Evolutionary conservation across 2,888 invertebrate genomes (phyloP).

Genomic region (Ornithoptera alexandrae): DNA sequence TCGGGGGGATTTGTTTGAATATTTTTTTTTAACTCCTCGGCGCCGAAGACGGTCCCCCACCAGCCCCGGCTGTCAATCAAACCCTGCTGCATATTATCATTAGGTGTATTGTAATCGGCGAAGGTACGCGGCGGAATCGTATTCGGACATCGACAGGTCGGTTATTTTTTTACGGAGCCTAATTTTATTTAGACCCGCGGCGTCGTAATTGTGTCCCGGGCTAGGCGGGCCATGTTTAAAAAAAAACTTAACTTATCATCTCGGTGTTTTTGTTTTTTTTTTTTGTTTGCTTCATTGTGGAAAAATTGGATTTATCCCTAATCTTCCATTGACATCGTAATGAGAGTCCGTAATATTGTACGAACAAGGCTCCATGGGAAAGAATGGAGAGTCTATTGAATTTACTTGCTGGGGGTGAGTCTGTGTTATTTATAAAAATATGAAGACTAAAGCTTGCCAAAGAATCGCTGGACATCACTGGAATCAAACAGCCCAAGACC

Average conservation of each 20-base stretch:
- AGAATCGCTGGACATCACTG: too few species aligned
- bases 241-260: conserved; percentile 63
- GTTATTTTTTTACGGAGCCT: conserved; percentile 36
- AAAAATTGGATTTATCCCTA: conserved; percentile 76
- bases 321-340: conserved; percentile 79
- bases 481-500: too few species aligned
- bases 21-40: conserved; percentile 45
- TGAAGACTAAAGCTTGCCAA: too few species aligned
- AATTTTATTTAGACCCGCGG: conserved; percentile 66
- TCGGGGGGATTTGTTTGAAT: conserved; percentile 41
- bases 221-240: conserved; percentile 49
- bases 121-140: conserved; percentile 42
- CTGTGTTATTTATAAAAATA: too few species aligned
- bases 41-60: conserved; percentile 46
- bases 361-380: conserved; percentile 44
- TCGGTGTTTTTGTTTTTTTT: conserved; percentile 38
- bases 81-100: conserved; percentile 66
- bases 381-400: conserved; percentile 42
- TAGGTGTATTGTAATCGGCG: conserved; percentile 57
- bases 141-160: conserved; percentile 55
- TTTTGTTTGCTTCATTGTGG: conserved; percentile 43
- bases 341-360: conserved; percentile 74
- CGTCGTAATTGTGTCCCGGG: conserved; percentile 56
- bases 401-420: too few species aligned
- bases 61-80: conserved; percentile 65